A percentile compares a stretch with the other conserved stretches of the same genome.
Evolutionary conservation across 2,113 vertebrate species (phyloP).

Genomic region (Cricetomys ansorgei): DNA sequence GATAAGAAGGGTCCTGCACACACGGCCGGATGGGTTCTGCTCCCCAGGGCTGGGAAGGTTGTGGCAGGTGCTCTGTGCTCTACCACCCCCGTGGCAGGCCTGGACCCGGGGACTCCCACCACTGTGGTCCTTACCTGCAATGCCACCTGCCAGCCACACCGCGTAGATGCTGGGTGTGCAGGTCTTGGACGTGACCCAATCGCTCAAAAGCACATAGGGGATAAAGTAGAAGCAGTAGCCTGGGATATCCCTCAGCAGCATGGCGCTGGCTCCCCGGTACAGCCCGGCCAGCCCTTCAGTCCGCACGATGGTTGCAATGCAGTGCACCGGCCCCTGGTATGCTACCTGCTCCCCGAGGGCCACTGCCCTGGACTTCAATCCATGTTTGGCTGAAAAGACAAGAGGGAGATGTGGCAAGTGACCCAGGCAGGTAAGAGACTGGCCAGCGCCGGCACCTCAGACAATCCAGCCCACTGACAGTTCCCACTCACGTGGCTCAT

Average conservation of each 20-base stretch:
- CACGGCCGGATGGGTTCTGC: not conserved
- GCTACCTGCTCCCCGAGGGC: constrained; percentile 78
- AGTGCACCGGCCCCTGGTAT: constrained; percentile 95
- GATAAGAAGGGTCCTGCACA: not conserved
- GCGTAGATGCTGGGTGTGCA: constrained; percentile 86
- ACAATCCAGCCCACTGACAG: not conserved
- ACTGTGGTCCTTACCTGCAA: constrained; percentile 90
- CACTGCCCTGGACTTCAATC: constrained; percentile 84
- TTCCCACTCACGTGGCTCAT: not conserved
- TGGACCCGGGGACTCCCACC: not conserved
- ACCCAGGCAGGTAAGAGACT: not conserved
- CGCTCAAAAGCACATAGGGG: constrained; percentile 92
- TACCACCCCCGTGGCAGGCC: not conserved
- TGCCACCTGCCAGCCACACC: constrained; percentile 94
- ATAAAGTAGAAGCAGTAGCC: constrained; percentile 97
- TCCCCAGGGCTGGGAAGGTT: not conserved
- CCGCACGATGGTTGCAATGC: constrained; percentile 91
- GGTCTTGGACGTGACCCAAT: constrained; percentile 89
- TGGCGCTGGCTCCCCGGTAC: constrained; percentile 93
- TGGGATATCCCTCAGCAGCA: constrained; percentile 95
- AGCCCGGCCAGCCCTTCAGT: constrained; percentile 93
- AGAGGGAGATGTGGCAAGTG: not conserved
- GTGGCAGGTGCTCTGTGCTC: not conserved
- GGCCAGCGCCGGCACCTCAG: not conserved
- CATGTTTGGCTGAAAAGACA: constrained; percentile 84